Evolutionary conservation across 2,113 vertebrate genomes (phyloP).

Genomic region (Anas platyrhynchos): DNA sequence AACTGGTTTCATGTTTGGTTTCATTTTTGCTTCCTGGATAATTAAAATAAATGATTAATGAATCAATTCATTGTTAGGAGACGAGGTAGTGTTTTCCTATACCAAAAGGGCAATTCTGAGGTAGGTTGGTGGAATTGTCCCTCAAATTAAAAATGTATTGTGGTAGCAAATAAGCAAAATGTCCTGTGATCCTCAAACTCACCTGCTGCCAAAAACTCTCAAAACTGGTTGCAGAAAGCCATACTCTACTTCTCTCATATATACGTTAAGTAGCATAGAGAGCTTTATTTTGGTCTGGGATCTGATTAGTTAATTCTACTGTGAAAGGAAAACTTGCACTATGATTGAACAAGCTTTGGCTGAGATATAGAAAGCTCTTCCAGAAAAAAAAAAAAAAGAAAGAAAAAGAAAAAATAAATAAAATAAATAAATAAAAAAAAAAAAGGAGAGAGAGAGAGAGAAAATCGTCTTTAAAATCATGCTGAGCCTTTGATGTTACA

Average conservation of each 20-base stretch:
- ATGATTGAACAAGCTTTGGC: too few relatives aligned
- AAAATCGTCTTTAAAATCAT: fast-evolving
- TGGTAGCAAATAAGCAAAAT: not conserved
- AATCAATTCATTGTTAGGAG: not conserved
- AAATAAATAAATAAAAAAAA: too few relatives aligned
- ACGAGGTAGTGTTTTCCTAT: not conserved
- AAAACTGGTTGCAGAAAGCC: not conserved
- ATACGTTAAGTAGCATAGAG: not conserved
- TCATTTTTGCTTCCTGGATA: not conserved
- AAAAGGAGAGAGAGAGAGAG: too few relatives aligned
- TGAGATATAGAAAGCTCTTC: not conserved
- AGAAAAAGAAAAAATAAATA: too few relatives aligned
- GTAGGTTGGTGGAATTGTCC: not conserved
- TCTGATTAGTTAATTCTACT: not conserved
- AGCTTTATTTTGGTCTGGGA: not conserved
- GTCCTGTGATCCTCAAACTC: not conserved
- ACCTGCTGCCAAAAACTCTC: not conserved
- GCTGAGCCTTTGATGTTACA: not conserved
- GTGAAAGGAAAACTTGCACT: not conserved
- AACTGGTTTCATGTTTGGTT: not conserved
- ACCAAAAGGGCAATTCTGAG: not conserved
- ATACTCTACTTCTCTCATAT: not conserved
- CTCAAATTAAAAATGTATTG: not conserved
- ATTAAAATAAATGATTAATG: not conserved
- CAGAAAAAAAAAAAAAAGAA: not conserved